Evolutionary conservation across 2,113 vertebrate species (phyloP).

Genomic region (Mesitornis unicolor): DNA sequence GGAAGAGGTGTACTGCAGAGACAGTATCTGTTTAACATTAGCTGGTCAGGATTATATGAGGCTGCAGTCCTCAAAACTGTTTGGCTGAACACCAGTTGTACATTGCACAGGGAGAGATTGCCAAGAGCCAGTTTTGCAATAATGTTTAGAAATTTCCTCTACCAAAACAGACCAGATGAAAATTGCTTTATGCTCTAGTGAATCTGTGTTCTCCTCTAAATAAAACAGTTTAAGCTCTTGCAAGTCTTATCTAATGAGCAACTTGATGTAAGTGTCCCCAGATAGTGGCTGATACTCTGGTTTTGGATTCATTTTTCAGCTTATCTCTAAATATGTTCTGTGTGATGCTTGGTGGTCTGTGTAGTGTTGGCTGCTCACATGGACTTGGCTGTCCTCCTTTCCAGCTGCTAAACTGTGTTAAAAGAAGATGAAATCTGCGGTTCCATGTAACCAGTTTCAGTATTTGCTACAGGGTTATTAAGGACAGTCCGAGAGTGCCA

Average conservation of each 20-base stretch:
- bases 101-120: background rate
- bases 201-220: background rate
- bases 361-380: background rate
- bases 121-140: constrained; percentile 40
- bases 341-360: constrained; percentile 32
- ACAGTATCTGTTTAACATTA: background rate
- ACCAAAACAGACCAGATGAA: background rate
- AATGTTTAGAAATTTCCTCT: constrained; percentile 8
- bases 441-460: background rate
- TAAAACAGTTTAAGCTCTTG: background rate
- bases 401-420: constrained; percentile 33
- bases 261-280: background rate
- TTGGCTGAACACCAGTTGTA: constrained; percentile 1
- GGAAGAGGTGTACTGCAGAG: background rate
- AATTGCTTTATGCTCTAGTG: background rate
- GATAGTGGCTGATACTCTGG: background rate
- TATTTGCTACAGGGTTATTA: background rate
- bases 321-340: background rate
- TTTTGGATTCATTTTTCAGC: background rate
- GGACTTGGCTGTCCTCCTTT: constrained; percentile 5
- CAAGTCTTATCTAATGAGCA: background rate
- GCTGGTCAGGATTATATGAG: background rate
- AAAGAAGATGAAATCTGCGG: background rate
- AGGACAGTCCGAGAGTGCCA: background rate
- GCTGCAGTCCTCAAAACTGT: background rate